Evolutionary conservation across 2,113 vertebrate genomes (phyloP).

Genomic region (Tympanuchus pallidicinctus): DNA sequence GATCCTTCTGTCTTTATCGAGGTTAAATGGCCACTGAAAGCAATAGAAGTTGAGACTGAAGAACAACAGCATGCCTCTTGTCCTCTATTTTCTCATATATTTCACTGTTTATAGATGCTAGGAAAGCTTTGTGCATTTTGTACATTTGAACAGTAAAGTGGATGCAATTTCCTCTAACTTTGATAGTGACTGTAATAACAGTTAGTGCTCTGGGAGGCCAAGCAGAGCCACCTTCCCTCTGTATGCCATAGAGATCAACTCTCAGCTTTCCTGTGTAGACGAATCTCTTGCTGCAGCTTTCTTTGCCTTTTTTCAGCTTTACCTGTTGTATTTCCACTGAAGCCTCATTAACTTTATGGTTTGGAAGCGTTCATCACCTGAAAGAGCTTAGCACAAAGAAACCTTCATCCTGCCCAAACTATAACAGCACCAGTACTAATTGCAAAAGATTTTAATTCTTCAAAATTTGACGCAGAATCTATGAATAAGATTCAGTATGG

Average conservation of each 20-base stretch:
- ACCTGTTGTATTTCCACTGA: slow-evolving; percentile 26
- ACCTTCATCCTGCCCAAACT: not conserved
- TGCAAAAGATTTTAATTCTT: not conserved
- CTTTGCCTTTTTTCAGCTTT: slow-evolving; percentile 23
- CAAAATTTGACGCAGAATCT: not conserved
- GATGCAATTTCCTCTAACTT: slow-evolving; percentile 59
- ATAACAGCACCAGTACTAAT: not conserved
- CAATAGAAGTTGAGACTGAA: slow-evolving; percentile 14
- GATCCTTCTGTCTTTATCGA: slow-evolving; percentile 24
- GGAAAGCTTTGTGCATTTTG: not conserved
- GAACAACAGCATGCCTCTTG: slow-evolving; percentile 17
- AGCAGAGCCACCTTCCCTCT: slow-evolving; percentile 22
- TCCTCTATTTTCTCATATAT: slow-evolving; percentile 10
- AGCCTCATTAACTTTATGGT: slow-evolving; percentile 34
- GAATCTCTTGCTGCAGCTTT: not conserved
- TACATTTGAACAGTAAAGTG: slow-evolving; percentile 9
- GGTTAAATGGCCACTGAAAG: slow-evolving; percentile 60
- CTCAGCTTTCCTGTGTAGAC: not conserved
- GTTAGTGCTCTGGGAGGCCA: slow-evolving; percentile 20
- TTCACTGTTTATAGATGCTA: slow-evolving; percentile 45
- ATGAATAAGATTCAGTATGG: not conserved
- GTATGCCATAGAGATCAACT: not conserved
- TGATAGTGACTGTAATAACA: slow-evolving; percentile 9
- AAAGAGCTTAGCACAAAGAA: slow-evolving; percentile 5
- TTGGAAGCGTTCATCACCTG: slow-evolving; percentile 50